Evolutionary conservation across 2,888 invertebrate genomes (phyloP).

Genomic region (Steinernema carpocapsae): DNA sequence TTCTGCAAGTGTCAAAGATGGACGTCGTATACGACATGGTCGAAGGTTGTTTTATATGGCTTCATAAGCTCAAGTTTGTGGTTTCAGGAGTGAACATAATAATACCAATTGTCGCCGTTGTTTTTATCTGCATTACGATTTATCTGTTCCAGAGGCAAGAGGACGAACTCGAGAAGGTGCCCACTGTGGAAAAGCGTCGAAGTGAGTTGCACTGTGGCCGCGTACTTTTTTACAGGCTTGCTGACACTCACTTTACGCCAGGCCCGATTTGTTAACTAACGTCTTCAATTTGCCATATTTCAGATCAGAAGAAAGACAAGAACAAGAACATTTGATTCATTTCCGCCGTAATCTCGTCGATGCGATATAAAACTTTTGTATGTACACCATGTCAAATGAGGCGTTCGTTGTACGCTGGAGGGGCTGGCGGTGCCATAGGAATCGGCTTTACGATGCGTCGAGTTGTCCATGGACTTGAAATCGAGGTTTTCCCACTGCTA

Average conservation of each 20-base stretch:
- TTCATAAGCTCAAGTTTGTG: background rate
- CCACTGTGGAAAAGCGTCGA: background rate
- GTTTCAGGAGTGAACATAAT: conserved; percentile 58
- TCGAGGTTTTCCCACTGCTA: conserved; percentile 10
- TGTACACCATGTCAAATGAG: background rate
- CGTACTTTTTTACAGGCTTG: too few relatives aligned
- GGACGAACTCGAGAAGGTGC: conserved; percentile 3
- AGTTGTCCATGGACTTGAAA: conserved; percentile 16
- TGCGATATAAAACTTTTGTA: background rate
- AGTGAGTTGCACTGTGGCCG: background rate
- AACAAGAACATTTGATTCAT: background rate
- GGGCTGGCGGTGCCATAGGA: background rate
- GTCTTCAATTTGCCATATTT: background rate
- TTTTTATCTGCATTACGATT: conserved; percentile 50
- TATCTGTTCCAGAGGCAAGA: conserved; percentile 39
- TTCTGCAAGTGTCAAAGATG: conserved; percentile 25
- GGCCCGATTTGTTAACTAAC: background rate
- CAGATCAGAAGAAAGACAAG: conserved; percentile 11
- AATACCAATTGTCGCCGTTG: conserved; percentile 59
- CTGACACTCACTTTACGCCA: too few relatives aligned
- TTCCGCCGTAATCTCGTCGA: background rate
- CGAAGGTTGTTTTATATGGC: conserved; percentile 33
- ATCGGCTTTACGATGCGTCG: background rate
- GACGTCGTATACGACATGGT: conserved; percentile 38
- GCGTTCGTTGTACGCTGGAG: conserved; percentile 6